Percentiles rank a stretch among this genome's conserved stretches.
These are phyloP conservation scores for Parochlus steinenii DNA, from an alignment of 2,888 invertebrate genomes.

Conservation along the genomic window DNA sequence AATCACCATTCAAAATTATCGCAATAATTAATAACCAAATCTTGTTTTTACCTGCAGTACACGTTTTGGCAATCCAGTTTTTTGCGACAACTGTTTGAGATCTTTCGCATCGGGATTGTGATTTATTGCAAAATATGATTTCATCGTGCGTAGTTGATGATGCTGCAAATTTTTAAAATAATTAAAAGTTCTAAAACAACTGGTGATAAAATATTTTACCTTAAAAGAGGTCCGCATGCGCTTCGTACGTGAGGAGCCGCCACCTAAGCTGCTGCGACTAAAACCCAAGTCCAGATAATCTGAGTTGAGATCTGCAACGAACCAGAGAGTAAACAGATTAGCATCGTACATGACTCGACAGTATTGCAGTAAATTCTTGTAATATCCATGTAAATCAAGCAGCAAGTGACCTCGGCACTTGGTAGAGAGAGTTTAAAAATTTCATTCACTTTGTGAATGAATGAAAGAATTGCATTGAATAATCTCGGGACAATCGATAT, in stretches of 20 bases:
- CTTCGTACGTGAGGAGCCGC: constrained; percentile 43
- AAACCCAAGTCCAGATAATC: constrained; percentile 78
- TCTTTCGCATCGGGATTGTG: constrained; percentile 98
- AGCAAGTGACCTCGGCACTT: too few species aligned
- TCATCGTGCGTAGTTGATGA: constrained; percentile 91
- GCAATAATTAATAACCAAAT: neutral
- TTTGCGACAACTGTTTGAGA: constrained; percentile 85
- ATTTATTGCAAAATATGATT: constrained; percentile 90
- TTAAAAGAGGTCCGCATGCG: constrained; percentile 95
- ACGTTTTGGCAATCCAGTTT: constrained; percentile 86
- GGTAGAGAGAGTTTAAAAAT: too few species aligned
- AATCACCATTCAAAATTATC: neutral
- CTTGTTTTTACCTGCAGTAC: constrained; percentile 66
- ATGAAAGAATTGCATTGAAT: too few species aligned
- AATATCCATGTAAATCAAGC: too few species aligned
- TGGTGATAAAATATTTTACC: too few species aligned
- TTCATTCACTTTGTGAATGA: too few species aligned
- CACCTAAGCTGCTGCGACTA: constrained; percentile 33
- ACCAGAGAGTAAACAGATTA: constrained; percentile 6
- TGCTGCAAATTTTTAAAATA: constrained; percentile 31
- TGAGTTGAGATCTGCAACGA: constrained; percentile 59
- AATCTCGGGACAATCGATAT: too few species aligned
- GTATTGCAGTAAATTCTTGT: too few species aligned
- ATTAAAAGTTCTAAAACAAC: neutral
- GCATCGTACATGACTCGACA: too few species aligned